These are phyloP conservation scores for Neofelis nebulosa DNA, from an alignment of 2,113 vertebrate species.

Conservation along the genomic window DNA sequence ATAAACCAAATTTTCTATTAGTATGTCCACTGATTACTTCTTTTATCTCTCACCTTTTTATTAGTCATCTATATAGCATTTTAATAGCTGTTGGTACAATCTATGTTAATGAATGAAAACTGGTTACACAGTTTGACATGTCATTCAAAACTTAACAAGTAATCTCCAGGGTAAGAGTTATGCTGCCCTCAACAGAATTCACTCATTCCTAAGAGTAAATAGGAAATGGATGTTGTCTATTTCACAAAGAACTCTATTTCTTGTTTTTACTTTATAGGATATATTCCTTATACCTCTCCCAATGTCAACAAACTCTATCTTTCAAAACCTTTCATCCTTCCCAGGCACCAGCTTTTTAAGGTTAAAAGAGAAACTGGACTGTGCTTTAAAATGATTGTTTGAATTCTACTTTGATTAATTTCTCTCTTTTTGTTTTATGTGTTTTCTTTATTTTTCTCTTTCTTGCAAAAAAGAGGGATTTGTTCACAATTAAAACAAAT, in stretches of 20 bases:
- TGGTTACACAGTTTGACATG: neutral
- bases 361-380: neutral
- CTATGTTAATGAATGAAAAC: neutral
- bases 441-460: neutral
- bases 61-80: neutral
- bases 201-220: neutral
- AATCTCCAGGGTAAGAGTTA: neutral
- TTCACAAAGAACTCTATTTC: neutral
- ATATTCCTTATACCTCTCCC: neutral
- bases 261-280: neutral
- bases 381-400: neutral
- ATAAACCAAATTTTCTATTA: neutral
- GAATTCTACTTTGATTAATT: neutral
- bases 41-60: neutral
- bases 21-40: neutral
- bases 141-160: neutral
- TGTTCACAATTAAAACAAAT: neutral
- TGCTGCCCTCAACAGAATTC: neutral
- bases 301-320: neutral
- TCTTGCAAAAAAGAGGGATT: neutral
- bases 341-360: neutral
- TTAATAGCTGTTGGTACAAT: neutral
- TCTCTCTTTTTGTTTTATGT: neutral
- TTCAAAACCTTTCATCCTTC: neutral
- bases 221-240: neutral